Evolutionary conservation across 2,797 vertebrate genomes (phyloP).

Genomic region (Gambusia yucatana): DNA sequence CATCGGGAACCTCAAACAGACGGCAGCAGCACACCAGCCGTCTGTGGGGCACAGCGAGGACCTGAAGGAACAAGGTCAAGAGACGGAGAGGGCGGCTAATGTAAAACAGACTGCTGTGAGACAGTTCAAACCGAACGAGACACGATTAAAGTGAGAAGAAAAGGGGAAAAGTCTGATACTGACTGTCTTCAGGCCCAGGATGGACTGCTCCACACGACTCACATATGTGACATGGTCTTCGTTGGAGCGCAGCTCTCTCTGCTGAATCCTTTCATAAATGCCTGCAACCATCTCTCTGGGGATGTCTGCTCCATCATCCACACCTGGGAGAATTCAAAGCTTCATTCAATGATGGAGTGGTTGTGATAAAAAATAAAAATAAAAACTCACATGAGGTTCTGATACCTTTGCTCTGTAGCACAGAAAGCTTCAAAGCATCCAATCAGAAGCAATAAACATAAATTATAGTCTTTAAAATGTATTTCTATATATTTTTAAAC

Average conservation of each 20-base stretch:
- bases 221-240: constrained; percentile 99
- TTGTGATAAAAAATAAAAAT: no score
- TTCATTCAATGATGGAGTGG: not conserved
- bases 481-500: not conserved
- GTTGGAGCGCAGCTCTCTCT: constrained; percentile 95
- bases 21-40: constrained; percentile 98
- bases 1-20: constrained; percentile 94
- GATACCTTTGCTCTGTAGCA: not conserved
- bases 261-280: constrained; percentile 97
- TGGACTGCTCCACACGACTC: constrained; percentile 97
- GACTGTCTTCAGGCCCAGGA: constrained; percentile 93
- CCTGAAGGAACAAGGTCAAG: constrained; percentile 75
- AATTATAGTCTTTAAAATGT: not conserved
- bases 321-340: constrained; percentile 80
- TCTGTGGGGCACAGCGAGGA: constrained; percentile 94
- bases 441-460: not conserved
- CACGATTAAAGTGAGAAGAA: constrained; percentile 15
- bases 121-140: constrained; percentile 31
- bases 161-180: constrained; percentile 55
- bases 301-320: constrained; percentile 97
- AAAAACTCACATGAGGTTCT: not conserved
- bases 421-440: not conserved
- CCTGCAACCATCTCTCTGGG: constrained; percentile 96
- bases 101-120: constrained; percentile 28
- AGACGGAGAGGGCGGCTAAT: constrained; percentile 51